Conservation (phyloP, 2,888 invertebrate species). For the Phrixothrix hirtus region DNA sequence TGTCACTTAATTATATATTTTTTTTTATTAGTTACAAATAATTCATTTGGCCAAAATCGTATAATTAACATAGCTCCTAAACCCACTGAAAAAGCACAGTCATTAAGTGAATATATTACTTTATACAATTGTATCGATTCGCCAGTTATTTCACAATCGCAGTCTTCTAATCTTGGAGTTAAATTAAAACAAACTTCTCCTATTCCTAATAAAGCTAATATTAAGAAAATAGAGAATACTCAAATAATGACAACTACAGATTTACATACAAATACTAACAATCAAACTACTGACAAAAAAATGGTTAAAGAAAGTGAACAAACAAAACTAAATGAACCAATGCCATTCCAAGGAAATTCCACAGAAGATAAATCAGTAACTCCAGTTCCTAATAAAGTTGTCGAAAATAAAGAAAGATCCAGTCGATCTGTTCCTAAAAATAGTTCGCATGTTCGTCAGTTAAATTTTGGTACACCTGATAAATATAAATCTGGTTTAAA, state of each 20-base stretch:
- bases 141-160: neutral
- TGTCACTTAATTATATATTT: neutral
- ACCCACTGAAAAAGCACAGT: slow-evolving; percentile 15
- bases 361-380: neutral
- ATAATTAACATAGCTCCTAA: slow-evolving; percentile 13
- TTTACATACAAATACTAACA: neutral
- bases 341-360: no score
- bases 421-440: slow-evolving; percentile 27
- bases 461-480: no score
- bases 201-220: neutral
- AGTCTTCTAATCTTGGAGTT: neutral
- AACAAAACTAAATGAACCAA: neutral
- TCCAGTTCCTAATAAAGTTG: neutral
- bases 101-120: slow-evolving; percentile 31
- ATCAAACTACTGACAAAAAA: neutral
- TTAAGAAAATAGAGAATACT: neutral
- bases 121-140: slow-evolving; percentile 30
- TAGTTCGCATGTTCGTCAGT: slow-evolving; percentile 44
- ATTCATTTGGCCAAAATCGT: slow-evolving; percentile 6
- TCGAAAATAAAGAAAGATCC: slow-evolving; percentile 8
- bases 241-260: neutral
- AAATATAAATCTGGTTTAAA: no score
- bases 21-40: slow-evolving; percentile 7
- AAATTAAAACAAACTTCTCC: neutral
- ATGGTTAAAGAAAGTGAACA: neutral